These are phyloP conservation scores for Drosophila trapezifrons DNA, from an alignment of 1,140 invertebrate species.

Conservation along the genomic window DNA sequence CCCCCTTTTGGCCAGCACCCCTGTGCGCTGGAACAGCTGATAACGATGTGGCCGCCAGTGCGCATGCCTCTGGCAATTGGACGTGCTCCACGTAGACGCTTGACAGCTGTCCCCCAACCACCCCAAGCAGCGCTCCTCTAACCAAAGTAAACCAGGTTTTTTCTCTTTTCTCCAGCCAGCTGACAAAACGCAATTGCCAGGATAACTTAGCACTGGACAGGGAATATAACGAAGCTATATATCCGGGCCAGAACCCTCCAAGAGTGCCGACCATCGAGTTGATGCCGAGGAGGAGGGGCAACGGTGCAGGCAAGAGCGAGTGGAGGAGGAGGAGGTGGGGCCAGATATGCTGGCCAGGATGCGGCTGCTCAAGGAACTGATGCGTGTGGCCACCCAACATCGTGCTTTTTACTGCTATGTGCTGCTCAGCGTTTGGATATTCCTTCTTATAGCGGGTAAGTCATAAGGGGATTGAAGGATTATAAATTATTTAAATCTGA, in stretches of 20 bases:
- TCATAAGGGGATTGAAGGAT: not conserved
- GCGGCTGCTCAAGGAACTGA: constrained; percentile 86
- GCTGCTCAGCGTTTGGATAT: constrained; percentile 91
- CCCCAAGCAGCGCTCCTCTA: constrained; percentile 3
- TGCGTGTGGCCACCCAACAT: constrained; percentile 89
- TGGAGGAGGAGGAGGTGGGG: constrained; percentile 9
- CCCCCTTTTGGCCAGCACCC: constrained; percentile 33
- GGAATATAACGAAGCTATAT: constrained; percentile 14
- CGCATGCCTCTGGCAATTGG: constrained; percentile 57
- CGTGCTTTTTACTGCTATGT: constrained; percentile 91
- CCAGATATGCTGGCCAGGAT: constrained; percentile 44
- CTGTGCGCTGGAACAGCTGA: constrained; percentile 48
- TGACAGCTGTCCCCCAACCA: constrained; percentile 41
- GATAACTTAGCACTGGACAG: constrained; percentile 3
- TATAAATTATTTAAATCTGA: too few relatives aligned
- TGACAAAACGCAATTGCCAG: constrained; percentile 13
- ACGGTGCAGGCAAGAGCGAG: constrained; percentile 17
- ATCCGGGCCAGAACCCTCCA: constrained; percentile 35
- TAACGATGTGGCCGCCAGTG: constrained; percentile 33
- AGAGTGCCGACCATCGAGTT: constrained; percentile 49
- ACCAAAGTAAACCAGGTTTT: constrained; percentile 26
- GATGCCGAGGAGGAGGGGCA: constrained; percentile 22
- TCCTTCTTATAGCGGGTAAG: constrained; percentile 89
- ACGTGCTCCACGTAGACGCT: constrained; percentile 62
- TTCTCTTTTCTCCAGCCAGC: constrained; percentile 17